A percentile compares a stretch with the other conserved stretches of the same genome.
Conservation (phyloP, 2,888 invertebrate genomes). For the Onthophagus sagittarius region DNA sequence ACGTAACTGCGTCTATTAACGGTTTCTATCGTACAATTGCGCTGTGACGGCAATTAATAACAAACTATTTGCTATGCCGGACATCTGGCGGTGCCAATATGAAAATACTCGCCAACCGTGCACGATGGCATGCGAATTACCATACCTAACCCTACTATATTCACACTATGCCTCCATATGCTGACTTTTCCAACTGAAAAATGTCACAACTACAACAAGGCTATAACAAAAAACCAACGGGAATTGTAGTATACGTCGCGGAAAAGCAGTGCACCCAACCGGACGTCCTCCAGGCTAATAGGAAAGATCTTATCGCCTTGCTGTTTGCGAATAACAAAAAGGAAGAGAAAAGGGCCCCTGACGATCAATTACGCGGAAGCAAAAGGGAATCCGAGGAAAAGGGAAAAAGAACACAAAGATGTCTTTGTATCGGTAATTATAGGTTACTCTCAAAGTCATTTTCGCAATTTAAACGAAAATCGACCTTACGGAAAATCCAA, state of each 20-base stretch:
- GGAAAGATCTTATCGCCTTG: neutral
- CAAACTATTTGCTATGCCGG: constrained; percentile 9
- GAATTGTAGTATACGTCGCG: neutral
- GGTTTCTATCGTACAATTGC: constrained; percentile 12
- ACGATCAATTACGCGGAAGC: neutral
- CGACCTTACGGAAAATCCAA: neutral
- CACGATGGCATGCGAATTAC: constrained; percentile 11
- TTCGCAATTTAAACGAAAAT: neutral
- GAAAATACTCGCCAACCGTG: constrained; percentile 8
- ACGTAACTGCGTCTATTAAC: constrained; percentile 10
- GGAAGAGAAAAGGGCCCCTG: neutral
- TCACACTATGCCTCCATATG: neutral
- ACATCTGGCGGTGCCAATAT: constrained; percentile 12
- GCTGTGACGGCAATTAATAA: constrained; percentile 9
- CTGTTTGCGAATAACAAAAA: neutral
- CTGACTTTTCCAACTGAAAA: neutral
- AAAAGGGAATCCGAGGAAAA: neutral
- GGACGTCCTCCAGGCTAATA: neutral
- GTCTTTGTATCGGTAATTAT: neutral
- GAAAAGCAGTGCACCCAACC: neutral
- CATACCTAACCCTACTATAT: neutral
- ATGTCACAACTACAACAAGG: neutral
- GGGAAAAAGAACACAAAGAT: neutral
- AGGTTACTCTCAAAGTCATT: neutral
- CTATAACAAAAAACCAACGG: neutral